phyloP scores from a whole-genome alignment of 2,797 vertebrate species.

The Champsocephalus gunnari region DNA sequence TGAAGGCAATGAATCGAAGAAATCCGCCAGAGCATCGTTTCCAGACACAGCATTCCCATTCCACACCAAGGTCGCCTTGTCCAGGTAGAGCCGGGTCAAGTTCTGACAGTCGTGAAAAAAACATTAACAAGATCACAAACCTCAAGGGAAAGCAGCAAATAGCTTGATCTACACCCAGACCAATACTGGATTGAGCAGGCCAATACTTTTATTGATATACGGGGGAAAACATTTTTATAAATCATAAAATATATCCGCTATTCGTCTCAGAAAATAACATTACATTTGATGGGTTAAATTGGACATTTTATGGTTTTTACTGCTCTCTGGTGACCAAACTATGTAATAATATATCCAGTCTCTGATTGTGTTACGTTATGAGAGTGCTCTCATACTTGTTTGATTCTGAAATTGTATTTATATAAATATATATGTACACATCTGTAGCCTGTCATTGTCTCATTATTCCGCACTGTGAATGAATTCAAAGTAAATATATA shows the following conservation, averaged over 20 bases:
- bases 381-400: too few relatives aligned
- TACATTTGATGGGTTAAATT: neutral
- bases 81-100: constrained; percentile 93
- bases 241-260: neutral
- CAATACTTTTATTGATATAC: neutral
- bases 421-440: too few relatives aligned
- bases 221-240: too few relatives aligned
- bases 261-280: too few relatives aligned
- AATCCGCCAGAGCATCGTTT: constrained; percentile 90
- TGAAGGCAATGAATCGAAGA: constrained; percentile 96
- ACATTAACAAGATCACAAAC: neutral
- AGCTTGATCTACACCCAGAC: neutral
- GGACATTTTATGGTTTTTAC: neutral
- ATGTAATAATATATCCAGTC: neutral
- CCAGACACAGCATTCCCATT: constrained; percentile 95
- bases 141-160: neutral
- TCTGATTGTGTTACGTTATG: too few relatives aligned
- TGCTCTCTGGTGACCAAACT: constrained; percentile 36
- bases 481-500: too few relatives aligned
- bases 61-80: constrained; percentile 96
- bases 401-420: too few relatives aligned
- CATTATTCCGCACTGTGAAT: too few relatives aligned
- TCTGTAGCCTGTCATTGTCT: too few relatives aligned
- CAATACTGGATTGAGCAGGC: neutral
- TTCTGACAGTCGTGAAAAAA: constrained; percentile 76